Evolutionary conservation across 2,888 invertebrate species (phyloP).

Genomic region (Rhamphomyia laevipes): DNA sequence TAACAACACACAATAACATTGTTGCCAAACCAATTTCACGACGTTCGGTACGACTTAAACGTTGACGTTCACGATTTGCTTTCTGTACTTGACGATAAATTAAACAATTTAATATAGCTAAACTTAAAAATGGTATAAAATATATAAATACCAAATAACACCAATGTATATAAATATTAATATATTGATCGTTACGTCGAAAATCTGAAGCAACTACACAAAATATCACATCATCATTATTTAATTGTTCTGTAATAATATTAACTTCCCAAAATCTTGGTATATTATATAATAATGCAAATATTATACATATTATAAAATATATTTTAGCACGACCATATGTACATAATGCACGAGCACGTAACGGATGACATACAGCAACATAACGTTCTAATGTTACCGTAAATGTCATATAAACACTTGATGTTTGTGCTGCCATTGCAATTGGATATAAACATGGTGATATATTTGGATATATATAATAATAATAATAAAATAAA

Average conservation of each 20-base stretch:
- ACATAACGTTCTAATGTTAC: conserved; percentile 91
- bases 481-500: conserved; percentile 65
- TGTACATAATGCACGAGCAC: conserved; percentile 82
- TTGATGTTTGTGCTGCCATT: conserved; percentile 81
- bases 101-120: conserved; percentile 80
- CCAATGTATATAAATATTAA: conserved; percentile 85
- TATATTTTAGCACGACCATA: conserved; percentile 76
- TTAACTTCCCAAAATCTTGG: conserved; percentile 66
- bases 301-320: conserved; percentile 66
- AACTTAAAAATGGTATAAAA: conserved; percentile 76
- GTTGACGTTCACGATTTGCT: conserved; percentile 81
- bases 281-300: conserved; percentile 75
- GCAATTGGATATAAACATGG: conserved; percentile 73
- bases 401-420: conserved; percentile 82
- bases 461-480: conserved; percentile 69
- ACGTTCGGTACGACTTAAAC: conserved; percentile 77
- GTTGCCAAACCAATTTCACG: conserved; percentile 89
- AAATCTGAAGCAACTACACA: conserved; percentile 57
- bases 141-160: conserved; percentile 90
- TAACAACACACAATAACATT: conserved; percentile 88
- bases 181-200: conserved; percentile 60
- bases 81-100: conserved; percentile 83
- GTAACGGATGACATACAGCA: conserved; percentile 82
- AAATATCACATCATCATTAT: conserved; percentile 47
- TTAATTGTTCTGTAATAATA: conserved; percentile 34